Base-by-base conservation (phyloP, 1,140 invertebrate genomes). In the Heliconius eleuchia region DNA sequence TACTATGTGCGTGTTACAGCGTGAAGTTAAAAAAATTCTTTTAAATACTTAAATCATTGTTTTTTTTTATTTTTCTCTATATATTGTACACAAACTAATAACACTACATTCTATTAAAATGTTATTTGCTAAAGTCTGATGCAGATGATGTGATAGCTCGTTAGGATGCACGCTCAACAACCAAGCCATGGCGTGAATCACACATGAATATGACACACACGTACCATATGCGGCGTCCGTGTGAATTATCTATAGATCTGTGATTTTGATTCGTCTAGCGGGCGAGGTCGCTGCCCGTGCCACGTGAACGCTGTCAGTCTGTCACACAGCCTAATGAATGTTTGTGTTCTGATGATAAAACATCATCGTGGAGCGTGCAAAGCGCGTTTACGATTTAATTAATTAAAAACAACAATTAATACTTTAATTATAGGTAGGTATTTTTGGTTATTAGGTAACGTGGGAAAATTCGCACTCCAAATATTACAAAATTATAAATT, bases 101-200 rank as follows among this genome's bases (percentile, higher is more conserved):
- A 57, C 55, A 8, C 3, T n/a, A 19, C 23, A 23, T 23, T 23
- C 23, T 23, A 23, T 23, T 23, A 23, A 23, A 0, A 7, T 57
- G n/a, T 27, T 23, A 30, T 66, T 66, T 30, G 23, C 57, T 66
- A 27, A 66, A 66, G 23, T 16, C 27, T 27, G 23, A 27, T 66
- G 60, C 11, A 70, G 72, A 77, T 83, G 82, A 85, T 82, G 79
- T 76, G 78, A 81, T 74, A 39, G 46, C 77, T 84, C 76, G 71
- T 81, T 60, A 79, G 75, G 80, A 83, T 82, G 83, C 82, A 80
- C 84, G 27, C 60, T 66, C 60, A 66, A 66, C 60, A 66, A 77
- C 73, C 78, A 82, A 84, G 77, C 81, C 77, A 72, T 50, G 34
- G 77, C 74, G 86, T 92, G 89, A 91, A 85, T 92, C 89, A 91